These are phyloP conservation scores for Bubo bubo DNA, from an alignment of 2,113 vertebrate species.

Conservation along the genomic window DNA sequence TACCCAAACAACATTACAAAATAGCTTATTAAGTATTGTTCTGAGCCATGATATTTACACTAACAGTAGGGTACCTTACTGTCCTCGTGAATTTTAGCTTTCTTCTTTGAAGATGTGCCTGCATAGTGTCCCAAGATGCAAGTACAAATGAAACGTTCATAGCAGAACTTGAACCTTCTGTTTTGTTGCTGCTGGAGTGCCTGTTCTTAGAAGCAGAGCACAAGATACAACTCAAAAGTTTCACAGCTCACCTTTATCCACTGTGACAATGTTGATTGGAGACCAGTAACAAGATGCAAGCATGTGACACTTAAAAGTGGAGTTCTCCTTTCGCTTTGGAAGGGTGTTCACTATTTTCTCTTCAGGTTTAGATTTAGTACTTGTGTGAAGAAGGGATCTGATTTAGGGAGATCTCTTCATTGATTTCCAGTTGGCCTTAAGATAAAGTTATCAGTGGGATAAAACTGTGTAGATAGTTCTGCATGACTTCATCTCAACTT, in stretches of 20 bases:
- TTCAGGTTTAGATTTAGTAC: background rate
- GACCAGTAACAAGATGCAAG: background rate
- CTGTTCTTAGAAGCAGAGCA: background rate
- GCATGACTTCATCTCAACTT: background rate
- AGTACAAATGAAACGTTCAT: background rate
- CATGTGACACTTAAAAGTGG: background rate
- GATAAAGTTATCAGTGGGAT: background rate
- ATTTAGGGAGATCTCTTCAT: background rate
- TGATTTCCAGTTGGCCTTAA: background rate
- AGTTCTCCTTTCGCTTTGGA: background rate
- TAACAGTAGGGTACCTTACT: background rate
- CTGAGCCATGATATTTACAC: background rate
- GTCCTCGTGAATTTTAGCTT: background rate
- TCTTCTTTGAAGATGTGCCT: background rate
- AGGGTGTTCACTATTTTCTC: background rate
- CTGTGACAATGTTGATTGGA: background rate
- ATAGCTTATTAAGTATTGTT: background rate
- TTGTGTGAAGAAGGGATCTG: background rate
- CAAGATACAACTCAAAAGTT: accelerated
- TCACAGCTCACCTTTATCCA: background rate
- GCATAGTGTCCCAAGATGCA: background rate
- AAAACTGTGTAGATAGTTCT: background rate
- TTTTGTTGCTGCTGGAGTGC: background rate
- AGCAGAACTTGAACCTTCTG: background rate
- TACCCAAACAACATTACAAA: background rate